Percentiles rank a stretch among this genome's conserved stretches.
Evolutionary conservation across 2,797 vertebrate species (phyloP).

Genomic region (Rallus crepitans): DNA sequence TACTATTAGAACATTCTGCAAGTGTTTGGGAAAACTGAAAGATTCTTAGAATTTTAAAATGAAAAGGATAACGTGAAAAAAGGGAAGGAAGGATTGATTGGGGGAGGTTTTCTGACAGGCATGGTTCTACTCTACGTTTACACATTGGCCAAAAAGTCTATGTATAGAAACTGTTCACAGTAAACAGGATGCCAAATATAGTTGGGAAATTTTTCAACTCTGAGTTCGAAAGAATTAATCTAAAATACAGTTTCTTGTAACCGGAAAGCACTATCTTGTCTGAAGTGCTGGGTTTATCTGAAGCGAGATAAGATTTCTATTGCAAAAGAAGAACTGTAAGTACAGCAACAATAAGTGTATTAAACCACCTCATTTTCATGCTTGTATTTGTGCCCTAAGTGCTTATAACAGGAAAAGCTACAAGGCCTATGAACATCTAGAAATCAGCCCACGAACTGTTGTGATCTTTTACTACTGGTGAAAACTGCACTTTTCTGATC

Average conservation of each 20-base stretch:
- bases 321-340: neutral
- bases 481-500: neutral
- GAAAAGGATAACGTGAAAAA: neutral
- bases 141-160: neutral
- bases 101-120: neutral
- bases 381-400: accelerated
- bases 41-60: neutral
- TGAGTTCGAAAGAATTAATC: neutral
- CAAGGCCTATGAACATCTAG: neutral
- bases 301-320: neutral
- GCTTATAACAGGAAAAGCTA: neutral
- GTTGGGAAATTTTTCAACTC: neutral
- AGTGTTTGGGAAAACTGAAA: neutral
- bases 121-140: neutral
- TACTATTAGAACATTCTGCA: neutral
- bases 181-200: neutral
- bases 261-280: neutral
- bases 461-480: neutral
- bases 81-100: neutral
- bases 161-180: neutral
- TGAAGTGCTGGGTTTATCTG: neutral
- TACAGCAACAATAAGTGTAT: neutral
- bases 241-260: neutral
- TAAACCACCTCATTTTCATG: neutral
- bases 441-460: neutral